Conservation (phyloP, 2,113 vertebrate species). For the Pachyramphus minor region DNA sequence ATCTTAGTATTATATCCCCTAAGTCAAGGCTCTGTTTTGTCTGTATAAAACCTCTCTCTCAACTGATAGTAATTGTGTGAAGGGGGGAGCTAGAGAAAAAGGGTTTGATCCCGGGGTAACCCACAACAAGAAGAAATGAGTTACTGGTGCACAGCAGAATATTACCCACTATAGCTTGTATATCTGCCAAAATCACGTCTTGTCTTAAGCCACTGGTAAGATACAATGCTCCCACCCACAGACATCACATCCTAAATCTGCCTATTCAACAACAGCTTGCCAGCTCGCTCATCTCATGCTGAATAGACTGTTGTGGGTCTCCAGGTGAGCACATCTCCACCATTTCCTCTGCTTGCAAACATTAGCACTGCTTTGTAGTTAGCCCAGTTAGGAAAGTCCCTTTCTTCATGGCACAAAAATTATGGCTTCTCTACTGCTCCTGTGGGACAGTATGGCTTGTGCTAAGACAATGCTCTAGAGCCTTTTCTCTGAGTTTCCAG, state of each 20-base stretch:
- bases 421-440: not conserved
- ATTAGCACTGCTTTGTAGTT: not conserved
- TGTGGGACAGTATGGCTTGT: not conserved
- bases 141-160: rapidly evolving
- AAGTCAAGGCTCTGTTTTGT: too few species aligned
- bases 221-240: not conserved
- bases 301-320: not conserved
- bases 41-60: too few species aligned
- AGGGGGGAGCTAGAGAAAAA: too few species aligned
- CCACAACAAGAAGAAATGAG: not conserved
- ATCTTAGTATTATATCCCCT: too few species aligned
- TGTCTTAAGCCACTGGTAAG: not conserved
- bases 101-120: too few species aligned
- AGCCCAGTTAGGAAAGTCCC: not conserved
- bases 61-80: too few species aligned
- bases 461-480: not conserved
- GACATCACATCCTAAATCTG: not conserved
- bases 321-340: not conserved
- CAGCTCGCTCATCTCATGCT: rapidly evolving
- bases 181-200: not conserved
- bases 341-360: not conserved
- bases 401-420: not conserved
- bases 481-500: not conserved
- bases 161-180: not conserved
- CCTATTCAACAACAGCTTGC: not conserved